Evolutionary conservation across 2,888 invertebrate species (phyloP).

Genomic region (Balanococcus diminutus): DNA sequence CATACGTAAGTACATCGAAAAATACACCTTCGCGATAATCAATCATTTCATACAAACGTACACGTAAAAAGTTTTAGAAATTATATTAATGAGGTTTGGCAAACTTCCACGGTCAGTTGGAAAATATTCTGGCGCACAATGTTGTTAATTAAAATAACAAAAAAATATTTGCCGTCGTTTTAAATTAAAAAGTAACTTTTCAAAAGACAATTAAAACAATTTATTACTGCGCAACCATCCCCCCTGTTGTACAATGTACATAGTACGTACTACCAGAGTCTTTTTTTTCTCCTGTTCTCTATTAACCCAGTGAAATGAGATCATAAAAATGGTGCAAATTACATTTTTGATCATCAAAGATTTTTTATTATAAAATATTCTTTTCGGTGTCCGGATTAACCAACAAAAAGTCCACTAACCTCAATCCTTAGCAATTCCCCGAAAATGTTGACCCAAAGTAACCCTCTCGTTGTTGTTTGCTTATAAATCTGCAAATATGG

Average conservation of each 20-base stretch:
- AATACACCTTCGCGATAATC: background rate
- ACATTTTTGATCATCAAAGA: too few relatives aligned
- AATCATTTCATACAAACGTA: background rate
- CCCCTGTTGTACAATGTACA: background rate
- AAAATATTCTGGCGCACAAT: background rate
- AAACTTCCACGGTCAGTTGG: conserved; percentile 18
- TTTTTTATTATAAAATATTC: too few relatives aligned
- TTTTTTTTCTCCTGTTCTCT: background rate
- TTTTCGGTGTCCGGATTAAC: too few relatives aligned
- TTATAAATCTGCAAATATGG: too few relatives aligned
- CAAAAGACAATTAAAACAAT: conserved; percentile 21
- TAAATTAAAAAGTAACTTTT: conserved; percentile 35
- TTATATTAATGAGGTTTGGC: conserved; percentile 28
- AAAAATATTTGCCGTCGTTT: conserved; percentile 25
- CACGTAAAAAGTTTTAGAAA: background rate
- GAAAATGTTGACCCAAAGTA: too few relatives aligned
- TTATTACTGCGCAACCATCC: background rate
- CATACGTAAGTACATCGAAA: background rate
- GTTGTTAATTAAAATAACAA: conserved; percentile 24
- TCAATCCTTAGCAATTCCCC: too few relatives aligned
- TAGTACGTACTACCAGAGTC: background rate
- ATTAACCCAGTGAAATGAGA: too few relatives aligned
- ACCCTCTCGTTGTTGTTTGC: too few relatives aligned
- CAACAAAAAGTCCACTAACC: too few relatives aligned
- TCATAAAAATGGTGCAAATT: too few relatives aligned